Conservation (phyloP, 1,140 invertebrate species). For the Macrostomum lignano region DNA sequence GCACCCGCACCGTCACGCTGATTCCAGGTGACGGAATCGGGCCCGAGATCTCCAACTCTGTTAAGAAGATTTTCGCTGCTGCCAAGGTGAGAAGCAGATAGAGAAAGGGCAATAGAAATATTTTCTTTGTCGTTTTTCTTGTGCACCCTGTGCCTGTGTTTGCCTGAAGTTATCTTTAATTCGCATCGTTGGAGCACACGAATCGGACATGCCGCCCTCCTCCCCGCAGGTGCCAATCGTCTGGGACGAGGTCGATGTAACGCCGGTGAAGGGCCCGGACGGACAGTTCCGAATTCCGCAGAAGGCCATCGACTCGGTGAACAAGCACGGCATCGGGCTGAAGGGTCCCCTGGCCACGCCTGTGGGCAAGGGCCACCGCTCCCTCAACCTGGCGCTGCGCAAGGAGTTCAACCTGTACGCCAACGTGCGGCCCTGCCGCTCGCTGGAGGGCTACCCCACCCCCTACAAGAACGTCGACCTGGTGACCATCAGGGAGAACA, state of each 20-base stretch:
- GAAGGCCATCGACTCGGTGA: constrained; percentile 82
- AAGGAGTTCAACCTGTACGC: constrained; percentile 97
- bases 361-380: constrained; percentile 90
- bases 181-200: too few relatives aligned
- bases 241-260: constrained; percentile 95
- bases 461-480: constrained; percentile 90
- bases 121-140: too few relatives aligned
- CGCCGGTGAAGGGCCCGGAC: constrained; percentile 68
- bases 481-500: constrained; percentile 95
- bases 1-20: constrained; percentile 31
- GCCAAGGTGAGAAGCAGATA: too few relatives aligned
- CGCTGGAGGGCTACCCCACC: constrained; percentile 86
- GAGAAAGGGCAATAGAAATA: too few relatives aligned
- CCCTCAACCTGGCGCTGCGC: constrained; percentile 75
- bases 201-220: too few relatives aligned
- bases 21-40: constrained; percentile 97
- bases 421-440: constrained; percentile 87
- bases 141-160: too few relatives aligned
- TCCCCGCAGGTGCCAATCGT: constrained; percentile 85
- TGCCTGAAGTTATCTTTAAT: too few relatives aligned
- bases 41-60: constrained; percentile 85
- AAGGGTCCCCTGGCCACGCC: constrained; percentile 92
- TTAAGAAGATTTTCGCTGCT: constrained; percentile 86
- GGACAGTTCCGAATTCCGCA: constrained; percentile 88
- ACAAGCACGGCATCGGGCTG: constrained; percentile 77